A percentile compares a stretch with the other conserved stretches of the same genome.
Evolutionary conservation across 2,113 vertebrate species (phyloP).

Genomic region (Pungitius pungitius): DNA sequence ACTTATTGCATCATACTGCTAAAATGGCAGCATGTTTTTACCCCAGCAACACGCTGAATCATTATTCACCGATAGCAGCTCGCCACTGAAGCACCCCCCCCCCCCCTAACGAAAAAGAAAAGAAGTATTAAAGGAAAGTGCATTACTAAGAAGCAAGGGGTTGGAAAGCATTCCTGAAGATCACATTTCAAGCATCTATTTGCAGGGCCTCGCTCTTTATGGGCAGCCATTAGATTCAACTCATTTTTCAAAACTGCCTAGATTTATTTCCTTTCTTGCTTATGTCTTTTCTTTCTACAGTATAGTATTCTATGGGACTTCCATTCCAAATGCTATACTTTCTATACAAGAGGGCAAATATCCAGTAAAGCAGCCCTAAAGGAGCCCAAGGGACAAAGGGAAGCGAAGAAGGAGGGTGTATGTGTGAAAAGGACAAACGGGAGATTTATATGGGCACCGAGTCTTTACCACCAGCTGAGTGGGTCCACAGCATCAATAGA

Average conservation of each 20-base stretch:
- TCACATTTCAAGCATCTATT: constrained; percentile 73
- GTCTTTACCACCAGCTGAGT: constrained; percentile 73
- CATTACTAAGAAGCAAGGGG: constrained; percentile 60
- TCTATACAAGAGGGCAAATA: constrained; percentile 49
- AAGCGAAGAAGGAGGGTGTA: constrained; percentile 28
- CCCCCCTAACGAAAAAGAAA: constrained; percentile 9
- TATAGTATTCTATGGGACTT: constrained; percentile 26
- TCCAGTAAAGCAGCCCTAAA: constrained; percentile 33
- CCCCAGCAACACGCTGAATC: constrained; percentile 35
- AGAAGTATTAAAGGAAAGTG: constrained; percentile 68
- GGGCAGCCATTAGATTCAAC: constrained; percentile 64
- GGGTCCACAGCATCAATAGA: constrained; percentile 67
- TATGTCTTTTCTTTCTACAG: constrained; percentile 28
- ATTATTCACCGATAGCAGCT: constrained; percentile 14
- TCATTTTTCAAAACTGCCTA: constrained; percentile 66
- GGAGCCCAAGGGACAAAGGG: constrained; percentile 21
- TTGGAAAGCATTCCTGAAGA: constrained; percentile 64
- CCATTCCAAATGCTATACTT: constrained; percentile 65
- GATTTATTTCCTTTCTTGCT: constrained; percentile 31
- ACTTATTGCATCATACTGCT: constrained; percentile 37
- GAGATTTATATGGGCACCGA: constrained; percentile 65
- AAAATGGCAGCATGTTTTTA: constrained; percentile 34
- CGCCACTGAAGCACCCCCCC: constrained; percentile 10
- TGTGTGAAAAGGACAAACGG: constrained; percentile 67
- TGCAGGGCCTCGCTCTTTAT: constrained; percentile 60